Conservation (phyloP, 2,113 vertebrate genomes). For the Pleuronectes platessa region DNA sequence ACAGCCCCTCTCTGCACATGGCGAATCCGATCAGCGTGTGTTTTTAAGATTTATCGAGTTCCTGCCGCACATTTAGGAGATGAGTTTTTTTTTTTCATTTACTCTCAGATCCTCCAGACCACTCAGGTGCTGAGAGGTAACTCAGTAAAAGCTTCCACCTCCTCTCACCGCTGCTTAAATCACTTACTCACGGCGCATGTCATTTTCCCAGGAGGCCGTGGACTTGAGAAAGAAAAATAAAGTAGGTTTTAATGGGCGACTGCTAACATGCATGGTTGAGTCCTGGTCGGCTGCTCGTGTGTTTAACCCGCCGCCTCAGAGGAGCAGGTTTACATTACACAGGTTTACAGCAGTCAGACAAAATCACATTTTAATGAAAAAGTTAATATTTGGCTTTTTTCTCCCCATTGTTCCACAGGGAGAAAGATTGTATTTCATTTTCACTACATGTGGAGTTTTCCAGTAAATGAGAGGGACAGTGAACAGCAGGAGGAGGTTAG, state of each 20-base stretch:
- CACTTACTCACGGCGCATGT: constrained; percentile 47
- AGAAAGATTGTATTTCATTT: background rate
- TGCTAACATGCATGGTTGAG: constrained; percentile 47
- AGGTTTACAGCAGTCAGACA: background rate
- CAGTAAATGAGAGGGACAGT: background rate
- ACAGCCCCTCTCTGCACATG: background rate
- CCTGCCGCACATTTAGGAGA: constrained; percentile 40
- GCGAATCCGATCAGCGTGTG: constrained; percentile 44
- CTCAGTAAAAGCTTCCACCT: constrained; percentile 44
- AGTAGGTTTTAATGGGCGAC: constrained; percentile 19
- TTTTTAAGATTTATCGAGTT: constrained; percentile 53
- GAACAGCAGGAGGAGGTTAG: no score
- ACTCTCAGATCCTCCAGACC: constrained; percentile 28
- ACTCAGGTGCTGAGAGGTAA: constrained; percentile 53
- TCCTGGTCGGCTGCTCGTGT: background rate
- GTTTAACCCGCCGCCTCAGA: constrained; percentile 14
- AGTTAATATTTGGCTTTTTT: background rate
- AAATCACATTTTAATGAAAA: background rate
- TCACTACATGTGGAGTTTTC: background rate
- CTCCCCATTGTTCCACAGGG: background rate
- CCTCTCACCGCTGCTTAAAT: constrained; percentile 37
- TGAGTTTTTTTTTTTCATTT: constrained; percentile 39
- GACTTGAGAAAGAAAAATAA: constrained; percentile 12
- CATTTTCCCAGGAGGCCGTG: constrained; percentile 46
- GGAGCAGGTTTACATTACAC: constrained; percentile 35